phyloP scores from a whole-genome alignment of 64 coral and sea anemone genomes.

The Cladopsammia gracilis region DNA sequence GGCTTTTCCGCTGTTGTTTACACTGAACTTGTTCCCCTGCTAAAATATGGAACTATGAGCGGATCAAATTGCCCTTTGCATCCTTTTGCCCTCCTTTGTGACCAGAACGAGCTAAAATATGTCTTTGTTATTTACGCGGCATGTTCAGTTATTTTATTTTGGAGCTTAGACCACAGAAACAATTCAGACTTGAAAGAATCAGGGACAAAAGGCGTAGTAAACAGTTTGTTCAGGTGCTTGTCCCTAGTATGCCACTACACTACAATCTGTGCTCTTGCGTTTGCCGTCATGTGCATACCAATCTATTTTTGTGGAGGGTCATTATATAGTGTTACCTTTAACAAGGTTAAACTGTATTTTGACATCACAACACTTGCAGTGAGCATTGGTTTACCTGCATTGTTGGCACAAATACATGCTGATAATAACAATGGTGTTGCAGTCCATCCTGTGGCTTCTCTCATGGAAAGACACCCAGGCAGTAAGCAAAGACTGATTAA shows the following conservation, averaged over 20 bases:
- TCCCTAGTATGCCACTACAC: neutral
- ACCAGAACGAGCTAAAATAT: neutral
- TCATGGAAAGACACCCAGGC: neutral
- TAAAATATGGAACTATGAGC: neutral
- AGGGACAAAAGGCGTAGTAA: neutral
- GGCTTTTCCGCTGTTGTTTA: neutral
- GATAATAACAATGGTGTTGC: neutral
- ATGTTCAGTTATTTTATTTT: slow-evolving; percentile 13
- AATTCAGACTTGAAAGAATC: neutral
- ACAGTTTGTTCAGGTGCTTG: neutral
- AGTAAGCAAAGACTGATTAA: neutral
- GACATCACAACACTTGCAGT: slow-evolving; percentile 1
- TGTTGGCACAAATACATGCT: neutral
- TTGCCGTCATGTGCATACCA: neutral
- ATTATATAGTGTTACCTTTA: slow-evolving; percentile 4
- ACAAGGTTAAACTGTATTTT: slow-evolving; percentile 19
- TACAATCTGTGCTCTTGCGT: neutral
- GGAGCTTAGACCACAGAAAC: neutral
- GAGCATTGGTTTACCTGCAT: neutral
- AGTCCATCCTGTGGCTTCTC: neutral
- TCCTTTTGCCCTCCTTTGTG: slow-evolving; percentile 11
- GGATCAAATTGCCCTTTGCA: slow-evolving; percentile 26
- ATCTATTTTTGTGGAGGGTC: slow-evolving; percentile 8
- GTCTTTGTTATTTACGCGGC: neutral
- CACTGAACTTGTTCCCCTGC: neutral